Conservation (phyloP, 2,113 vertebrate genomes). For the Mastomys natalensis region DNA sequence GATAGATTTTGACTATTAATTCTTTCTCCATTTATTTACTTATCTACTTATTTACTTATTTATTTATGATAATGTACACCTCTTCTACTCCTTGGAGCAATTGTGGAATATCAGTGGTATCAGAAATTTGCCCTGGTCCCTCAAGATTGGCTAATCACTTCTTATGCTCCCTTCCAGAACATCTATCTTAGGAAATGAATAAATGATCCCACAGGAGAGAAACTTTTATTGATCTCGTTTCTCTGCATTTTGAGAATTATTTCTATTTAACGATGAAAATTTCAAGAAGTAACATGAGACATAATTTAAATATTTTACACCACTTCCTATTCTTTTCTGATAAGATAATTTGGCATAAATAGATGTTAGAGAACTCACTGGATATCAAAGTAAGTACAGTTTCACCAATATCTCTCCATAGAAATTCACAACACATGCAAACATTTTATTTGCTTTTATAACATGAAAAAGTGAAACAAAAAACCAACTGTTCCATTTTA, state of each 20-base stretch:
- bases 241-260: too few relatives aligned
- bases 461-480: constrained; percentile 27
- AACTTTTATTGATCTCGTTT: too few relatives aligned
- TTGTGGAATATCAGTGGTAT: background rate
- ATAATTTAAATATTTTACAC: background rate
- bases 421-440: background rate
- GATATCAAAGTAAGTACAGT: background rate
- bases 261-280: too few relatives aligned
- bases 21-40: background rate
- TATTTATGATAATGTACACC: background rate
- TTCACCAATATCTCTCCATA: background rate
- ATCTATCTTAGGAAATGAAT: background rate
- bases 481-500: constrained; percentile 17
- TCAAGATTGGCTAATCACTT: constrained; percentile 4
- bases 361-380: constrained; percentile 15
- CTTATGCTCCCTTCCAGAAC: background rate
- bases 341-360: constrained; percentile 57
- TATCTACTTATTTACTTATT: background rate
- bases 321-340: constrained; percentile 18
- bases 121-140: constrained; percentile 35
- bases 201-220: too few relatives aligned
- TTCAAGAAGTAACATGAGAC: background rate
- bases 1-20: constrained; percentile 4
- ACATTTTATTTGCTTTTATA: constrained; percentile 4
- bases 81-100: background rate